Conservation (phyloP, 2,888 invertebrate species). For the Teinopalpus imperialis region DNA sequence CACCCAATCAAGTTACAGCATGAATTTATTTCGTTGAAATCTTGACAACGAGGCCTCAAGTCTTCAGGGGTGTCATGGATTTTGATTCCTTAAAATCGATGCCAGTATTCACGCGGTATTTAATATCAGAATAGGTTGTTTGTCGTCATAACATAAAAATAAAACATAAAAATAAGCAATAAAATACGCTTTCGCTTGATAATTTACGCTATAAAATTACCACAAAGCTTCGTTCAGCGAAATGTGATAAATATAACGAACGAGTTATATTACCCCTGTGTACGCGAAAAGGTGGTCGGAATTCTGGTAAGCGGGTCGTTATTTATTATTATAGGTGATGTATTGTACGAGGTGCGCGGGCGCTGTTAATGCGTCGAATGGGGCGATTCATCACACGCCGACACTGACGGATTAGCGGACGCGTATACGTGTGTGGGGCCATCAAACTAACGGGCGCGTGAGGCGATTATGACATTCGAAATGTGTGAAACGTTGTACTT, state of each 20-base stretch:
- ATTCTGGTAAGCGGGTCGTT: constrained; percentile 12
- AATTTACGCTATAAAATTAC: neutral
- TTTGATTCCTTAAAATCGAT: too few relatives aligned
- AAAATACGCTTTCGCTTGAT: too few relatives aligned
- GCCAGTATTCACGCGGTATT: too few relatives aligned
- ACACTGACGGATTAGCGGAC: constrained; percentile 61
- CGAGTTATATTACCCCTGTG: neutral
- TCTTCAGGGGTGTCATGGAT: too few relatives aligned
- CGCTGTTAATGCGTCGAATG: constrained; percentile 37
- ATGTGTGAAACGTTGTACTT: constrained; percentile 1
- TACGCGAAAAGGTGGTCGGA: neutral
- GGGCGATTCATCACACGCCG: constrained; percentile 61
- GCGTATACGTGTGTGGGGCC: constrained; percentile 33
- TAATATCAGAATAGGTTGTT: too few relatives aligned
- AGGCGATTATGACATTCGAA: neutral
- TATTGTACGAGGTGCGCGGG: constrained; percentile 23
- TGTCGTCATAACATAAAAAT: too few relatives aligned
- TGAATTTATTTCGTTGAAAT: too few relatives aligned
- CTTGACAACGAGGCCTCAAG: too few relatives aligned
- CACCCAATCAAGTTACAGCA: too few relatives aligned
- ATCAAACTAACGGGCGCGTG: constrained; percentile 22
- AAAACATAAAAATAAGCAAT: too few relatives aligned
- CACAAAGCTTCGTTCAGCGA: neutral
- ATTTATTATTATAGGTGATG: constrained; percentile 14
- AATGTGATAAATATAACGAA: too few relatives aligned